Conservation (phyloP, 1,140 invertebrate species). For the Campoletis sonorensis region DNA sequence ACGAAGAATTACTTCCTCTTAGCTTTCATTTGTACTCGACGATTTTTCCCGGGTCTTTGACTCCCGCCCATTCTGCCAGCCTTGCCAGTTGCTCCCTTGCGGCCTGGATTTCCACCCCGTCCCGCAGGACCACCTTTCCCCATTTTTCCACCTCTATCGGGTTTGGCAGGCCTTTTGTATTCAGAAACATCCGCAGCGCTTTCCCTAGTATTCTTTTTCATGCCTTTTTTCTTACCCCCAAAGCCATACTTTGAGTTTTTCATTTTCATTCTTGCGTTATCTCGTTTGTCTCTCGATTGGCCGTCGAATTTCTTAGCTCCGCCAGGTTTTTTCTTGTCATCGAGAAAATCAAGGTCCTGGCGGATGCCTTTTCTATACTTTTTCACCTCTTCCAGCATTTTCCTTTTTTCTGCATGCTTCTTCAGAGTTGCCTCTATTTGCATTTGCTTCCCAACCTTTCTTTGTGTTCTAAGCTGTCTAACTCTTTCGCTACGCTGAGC, state of each 20-base stretch:
- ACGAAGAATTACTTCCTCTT: conserved; percentile 53
- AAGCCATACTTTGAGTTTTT: conserved; percentile 96
- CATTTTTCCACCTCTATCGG: conserved; percentile 59
- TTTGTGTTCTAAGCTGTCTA: conserved; percentile 90
- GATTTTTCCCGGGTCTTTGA: conserved; percentile 80
- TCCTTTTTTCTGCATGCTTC: conserved; percentile 85
- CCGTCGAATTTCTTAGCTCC: conserved; percentile 42
- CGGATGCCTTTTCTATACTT: conserved; percentile 90
- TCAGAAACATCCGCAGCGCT: conserved; percentile 84
- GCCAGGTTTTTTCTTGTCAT: conserved; percentile 81
- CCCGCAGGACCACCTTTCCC: conserved; percentile 64
- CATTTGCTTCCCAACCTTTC: conserved; percentile 94
- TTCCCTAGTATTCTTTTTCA: conserved; percentile 91
- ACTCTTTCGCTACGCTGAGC: conserved; percentile 93
- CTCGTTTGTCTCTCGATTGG: conserved; percentile 75
- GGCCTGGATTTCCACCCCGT: conserved; percentile 41
- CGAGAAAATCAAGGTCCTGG: conserved; percentile 89
- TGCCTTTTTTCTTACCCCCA: conserved; percentile 95
- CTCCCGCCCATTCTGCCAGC: conserved; percentile 55
- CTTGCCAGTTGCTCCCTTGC: conserved; percentile 65
- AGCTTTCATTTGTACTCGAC: conserved; percentile 79
- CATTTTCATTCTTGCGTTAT: conserved; percentile 79
- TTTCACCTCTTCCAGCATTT: conserved; percentile 90
- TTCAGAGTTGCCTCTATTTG: conserved; percentile 90
- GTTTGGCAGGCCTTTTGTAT: conserved; percentile 76